Percentiles rank a stretch among this genome's conserved stretches.
Evolutionary conservation across 1,140 invertebrate genomes (phyloP).

Genomic region (Philopotamus ludificatus): DNA sequence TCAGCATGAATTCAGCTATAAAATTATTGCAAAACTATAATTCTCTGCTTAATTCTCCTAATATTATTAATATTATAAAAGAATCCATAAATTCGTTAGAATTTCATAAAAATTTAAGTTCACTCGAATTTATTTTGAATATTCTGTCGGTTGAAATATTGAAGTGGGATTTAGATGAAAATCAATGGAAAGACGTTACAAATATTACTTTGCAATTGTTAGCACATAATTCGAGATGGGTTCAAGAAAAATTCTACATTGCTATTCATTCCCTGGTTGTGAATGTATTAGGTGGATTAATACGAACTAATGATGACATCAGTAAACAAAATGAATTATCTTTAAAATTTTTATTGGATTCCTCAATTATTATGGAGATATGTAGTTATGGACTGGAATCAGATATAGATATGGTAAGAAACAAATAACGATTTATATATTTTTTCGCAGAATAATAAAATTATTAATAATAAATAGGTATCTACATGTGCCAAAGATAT

Average conservation of each 20-base stretch:
- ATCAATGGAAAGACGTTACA: slow-evolving; percentile 47
- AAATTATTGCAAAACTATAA: slow-evolving; percentile 51
- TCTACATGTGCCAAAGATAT: slow-evolving; percentile 59
- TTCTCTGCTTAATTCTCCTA: slow-evolving; percentile 40
- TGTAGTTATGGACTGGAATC: slow-evolving; percentile 60
- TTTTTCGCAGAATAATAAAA: neutral
- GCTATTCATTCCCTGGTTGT: slow-evolving; percentile 46
- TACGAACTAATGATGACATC: slow-evolving; percentile 43
- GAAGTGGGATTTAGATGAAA: slow-evolving; percentile 46
- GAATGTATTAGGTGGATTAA: slow-evolving; percentile 45
- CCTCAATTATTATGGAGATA: slow-evolving; percentile 62
- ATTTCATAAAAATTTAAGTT: slow-evolving; percentile 52
- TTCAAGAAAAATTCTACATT: slow-evolving; percentile 46
- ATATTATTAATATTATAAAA: slow-evolving; percentile 48
- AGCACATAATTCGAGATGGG: slow-evolving; percentile 50
- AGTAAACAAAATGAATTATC: slow-evolving; percentile 45
- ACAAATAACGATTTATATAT: neutral
- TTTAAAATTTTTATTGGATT: slow-evolving; percentile 56
- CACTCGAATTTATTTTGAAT: slow-evolving; percentile 49
- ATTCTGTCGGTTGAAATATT: slow-evolving; percentile 49
- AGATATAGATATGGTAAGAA: slow-evolving; percentile 40
- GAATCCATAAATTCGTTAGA: slow-evolving; percentile 52
- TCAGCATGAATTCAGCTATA: slow-evolving; percentile 53
- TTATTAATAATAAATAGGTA: slow-evolving; percentile 47
- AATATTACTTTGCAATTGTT: slow-evolving; percentile 52